Evolutionary conservation across 1,140 invertebrate species (phyloP), one percentile per base, ranked within the genome.

Genomic region (Sminthurides bifidus): DNA sequence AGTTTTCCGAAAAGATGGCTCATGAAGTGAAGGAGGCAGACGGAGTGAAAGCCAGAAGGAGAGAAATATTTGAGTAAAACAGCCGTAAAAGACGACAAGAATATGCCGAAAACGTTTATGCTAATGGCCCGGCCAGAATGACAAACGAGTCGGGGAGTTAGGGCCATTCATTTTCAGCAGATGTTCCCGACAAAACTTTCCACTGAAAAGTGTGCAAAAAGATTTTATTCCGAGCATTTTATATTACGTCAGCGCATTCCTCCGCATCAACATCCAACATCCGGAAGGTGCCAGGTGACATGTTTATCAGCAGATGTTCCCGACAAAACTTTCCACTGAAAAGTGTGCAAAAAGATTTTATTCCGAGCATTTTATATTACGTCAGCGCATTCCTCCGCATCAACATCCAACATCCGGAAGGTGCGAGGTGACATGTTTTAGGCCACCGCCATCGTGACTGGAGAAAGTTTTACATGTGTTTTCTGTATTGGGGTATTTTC

Each of bases 161-260:
- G 57, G 57, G 54, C 54, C 52, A 59, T 59, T 59, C 54, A 59
- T 59, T 59, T 59, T 38, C 23, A 59, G 44, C 57, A 59, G 57
- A 59, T 59, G 57, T 54, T 59, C 46, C 3, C 37, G n/a, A n/a
- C n/a, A n/a, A n/a, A n/a, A n/a, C n/a, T n/a, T n/a, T 8, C 38
- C 44, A 17, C 51, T 43, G 31, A 46, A 56, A 56, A 54, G 26
- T 55, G 54, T 38, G 45, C 31, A 56, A 56, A 56, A 59, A 48
- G 45, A 52, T 51, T 58, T 52, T 37, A 49, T 41, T 58, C 50
- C 33, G 23, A 27, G 51, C 31, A 46, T 54, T 46, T 33, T n/a
- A n/a, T n/a, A n/a, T n/a, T n/a, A n/a, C n/a, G n/a, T n/a, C n/a
- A n/a, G n/a, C n/a, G n/a, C n/a, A n/a, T n/a, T n/a, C n/a, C n/a